A percentile compares a stretch with the other conserved stretches of the same genome.
Conservation (phyloP, 2,797 vertebrate species). For the Erithacus rubecula region DNA sequence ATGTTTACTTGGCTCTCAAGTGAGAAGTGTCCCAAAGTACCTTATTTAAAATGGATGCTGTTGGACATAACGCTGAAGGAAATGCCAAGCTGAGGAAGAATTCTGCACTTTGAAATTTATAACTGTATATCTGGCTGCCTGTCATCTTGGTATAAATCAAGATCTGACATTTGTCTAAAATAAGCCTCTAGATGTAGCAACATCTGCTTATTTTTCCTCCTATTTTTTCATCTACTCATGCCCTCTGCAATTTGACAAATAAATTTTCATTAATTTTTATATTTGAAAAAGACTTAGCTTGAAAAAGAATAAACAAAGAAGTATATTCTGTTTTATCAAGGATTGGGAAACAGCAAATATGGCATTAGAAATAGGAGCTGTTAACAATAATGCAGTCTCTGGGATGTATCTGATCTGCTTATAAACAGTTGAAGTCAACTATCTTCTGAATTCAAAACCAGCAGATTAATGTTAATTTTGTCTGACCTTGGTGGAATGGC, state of each 20-base stretch:
- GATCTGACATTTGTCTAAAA: not conserved
- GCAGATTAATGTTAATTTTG: not conserved
- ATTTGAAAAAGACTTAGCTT: not conserved
- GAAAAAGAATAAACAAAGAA: not conserved
- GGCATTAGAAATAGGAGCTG: not conserved
- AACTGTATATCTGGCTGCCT: not conserved
- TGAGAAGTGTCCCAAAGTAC: not conserved
- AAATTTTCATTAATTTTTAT: not conserved
- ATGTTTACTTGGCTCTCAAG: not conserved
- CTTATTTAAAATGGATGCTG: not conserved
- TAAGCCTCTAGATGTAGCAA: not conserved
- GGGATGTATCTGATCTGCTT: not conserved
- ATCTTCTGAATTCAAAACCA: not conserved
- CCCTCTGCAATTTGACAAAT: not conserved
- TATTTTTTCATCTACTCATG: not conserved
- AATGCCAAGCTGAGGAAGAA: not conserved
- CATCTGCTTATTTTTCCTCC: not conserved
- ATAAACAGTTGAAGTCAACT: not conserved
- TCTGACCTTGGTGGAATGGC: not conserved
- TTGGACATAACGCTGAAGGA: not conserved
- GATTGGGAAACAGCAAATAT: not conserved
- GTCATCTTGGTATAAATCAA: slow-evolving; percentile 20
- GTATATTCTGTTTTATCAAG: not conserved
- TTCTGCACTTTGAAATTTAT: not conserved
- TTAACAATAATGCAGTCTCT: not conserved